These are phyloP conservation scores for Eurytoma adleriae DNA, from an alignment of 2,888 invertebrate genomes.

Conservation along the genomic window DNA sequence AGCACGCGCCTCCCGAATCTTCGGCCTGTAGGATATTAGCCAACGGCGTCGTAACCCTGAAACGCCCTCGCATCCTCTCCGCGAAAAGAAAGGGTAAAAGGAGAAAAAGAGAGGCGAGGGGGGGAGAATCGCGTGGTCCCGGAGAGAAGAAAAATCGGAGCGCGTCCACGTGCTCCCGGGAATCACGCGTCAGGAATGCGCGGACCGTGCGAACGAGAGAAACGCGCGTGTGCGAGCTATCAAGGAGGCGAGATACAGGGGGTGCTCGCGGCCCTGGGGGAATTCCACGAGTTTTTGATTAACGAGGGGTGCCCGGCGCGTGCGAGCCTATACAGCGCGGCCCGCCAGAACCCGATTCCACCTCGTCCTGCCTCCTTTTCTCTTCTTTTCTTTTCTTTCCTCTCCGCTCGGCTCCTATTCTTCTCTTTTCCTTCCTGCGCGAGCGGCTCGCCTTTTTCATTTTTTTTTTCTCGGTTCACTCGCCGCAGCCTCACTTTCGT, in stretches of 20 bases:
- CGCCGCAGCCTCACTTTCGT: background rate
- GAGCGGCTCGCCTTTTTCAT: background rate
- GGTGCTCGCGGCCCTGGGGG: slow-evolving; percentile 39
- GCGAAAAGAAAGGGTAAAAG: background rate
- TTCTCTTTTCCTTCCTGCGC: background rate
- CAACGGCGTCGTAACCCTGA: background rate
- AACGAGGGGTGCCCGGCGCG: slow-evolving; percentile 58
- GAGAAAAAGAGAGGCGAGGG: background rate
- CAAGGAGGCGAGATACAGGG: slow-evolving; percentile 13
- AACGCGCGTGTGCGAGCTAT: background rate
- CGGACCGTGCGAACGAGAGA: slow-evolving; percentile 43
- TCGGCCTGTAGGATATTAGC: no score
- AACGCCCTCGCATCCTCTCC: background rate
- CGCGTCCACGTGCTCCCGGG: slow-evolving; percentile 21
- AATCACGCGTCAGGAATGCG: slow-evolving; percentile 50
- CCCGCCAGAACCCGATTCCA: slow-evolving; percentile 19
- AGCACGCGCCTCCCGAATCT: no score
- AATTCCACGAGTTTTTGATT: slow-evolving; percentile 60
- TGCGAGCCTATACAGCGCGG: background rate
- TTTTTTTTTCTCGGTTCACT: background rate
- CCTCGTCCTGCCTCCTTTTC: background rate
- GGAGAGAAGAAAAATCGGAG: slow-evolving; percentile 24
- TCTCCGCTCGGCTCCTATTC: background rate
- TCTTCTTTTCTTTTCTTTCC: slow-evolving; percentile 1
- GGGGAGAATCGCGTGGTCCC: background rate